phyloP scores from a whole-genome alignment of 2,888 invertebrate species.

The Agrilus biguttatus region DNA sequence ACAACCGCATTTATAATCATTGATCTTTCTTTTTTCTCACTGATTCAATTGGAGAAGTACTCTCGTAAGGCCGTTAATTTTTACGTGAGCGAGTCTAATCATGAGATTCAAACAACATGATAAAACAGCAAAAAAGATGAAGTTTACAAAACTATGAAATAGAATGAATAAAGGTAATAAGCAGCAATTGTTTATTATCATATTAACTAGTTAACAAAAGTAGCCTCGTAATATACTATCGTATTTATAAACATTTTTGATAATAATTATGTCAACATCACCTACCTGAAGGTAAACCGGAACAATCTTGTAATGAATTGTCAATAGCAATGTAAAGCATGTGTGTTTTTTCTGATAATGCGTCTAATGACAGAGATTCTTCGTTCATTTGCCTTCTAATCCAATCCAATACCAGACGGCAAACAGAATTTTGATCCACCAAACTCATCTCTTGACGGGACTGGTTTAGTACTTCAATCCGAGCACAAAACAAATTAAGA shows the following conservation, averaged over 20 bases:
- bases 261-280: neutral
- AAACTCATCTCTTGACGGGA: constrained; percentile 50
- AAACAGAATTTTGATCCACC: constrained; percentile 42
- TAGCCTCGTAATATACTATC: too few relatives aligned
- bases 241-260: too few relatives aligned
- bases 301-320: constrained; percentile 67
- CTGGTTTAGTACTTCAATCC: constrained; percentile 62
- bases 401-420: constrained; percentile 51
- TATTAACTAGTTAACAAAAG: too few relatives aligned
- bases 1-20: too few relatives aligned
- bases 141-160: neutral
- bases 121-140: neutral
- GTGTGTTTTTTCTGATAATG: constrained; percentile 51
- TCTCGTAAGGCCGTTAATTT: too few relatives aligned
- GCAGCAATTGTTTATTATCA: neutral
- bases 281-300: constrained; percentile 45
- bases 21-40: too few relatives aligned
- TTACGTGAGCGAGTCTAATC: neutral
- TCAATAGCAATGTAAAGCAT: constrained; percentile 61
- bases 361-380: constrained; percentile 22
- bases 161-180: neutral
- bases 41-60: too few relatives aligned
- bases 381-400: constrained; percentile 32
- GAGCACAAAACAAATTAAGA: constrained; percentile 48
- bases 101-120: neutral